Evolutionary conservation across 2,113 vertebrate species (phyloP).

Genomic region (Lamprotornis superbus): DNA sequence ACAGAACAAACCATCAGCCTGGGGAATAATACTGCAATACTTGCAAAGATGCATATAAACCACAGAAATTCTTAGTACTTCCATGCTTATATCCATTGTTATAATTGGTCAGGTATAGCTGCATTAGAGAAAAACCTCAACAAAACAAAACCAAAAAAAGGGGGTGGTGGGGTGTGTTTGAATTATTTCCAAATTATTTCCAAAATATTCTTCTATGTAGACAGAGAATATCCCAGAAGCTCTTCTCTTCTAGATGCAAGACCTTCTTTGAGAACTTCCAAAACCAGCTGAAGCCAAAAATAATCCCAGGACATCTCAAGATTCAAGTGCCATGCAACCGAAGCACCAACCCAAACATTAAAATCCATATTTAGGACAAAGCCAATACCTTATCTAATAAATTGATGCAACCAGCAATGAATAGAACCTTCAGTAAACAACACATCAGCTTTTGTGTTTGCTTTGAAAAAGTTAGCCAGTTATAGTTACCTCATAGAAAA

Average conservation of each 20-base stretch:
- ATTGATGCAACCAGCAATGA: not conserved
- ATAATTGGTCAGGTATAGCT: not conserved
- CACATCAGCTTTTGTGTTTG: not conserved
- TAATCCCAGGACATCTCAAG: not conserved
- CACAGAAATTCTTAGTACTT: not conserved
- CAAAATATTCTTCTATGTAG: not conserved
- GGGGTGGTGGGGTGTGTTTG: not conserved
- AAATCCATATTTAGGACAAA: not conserved
- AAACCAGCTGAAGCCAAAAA: not conserved
- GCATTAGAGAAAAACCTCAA: not conserved
- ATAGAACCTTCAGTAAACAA: not conserved
- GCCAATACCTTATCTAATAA: not conserved
- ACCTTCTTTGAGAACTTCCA: not conserved
- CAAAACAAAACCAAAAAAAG: too few species aligned
- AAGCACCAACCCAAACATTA: not conserved
- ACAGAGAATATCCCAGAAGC: not conserved
- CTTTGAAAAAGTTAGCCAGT: not conserved
- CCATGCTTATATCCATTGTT: not conserved
- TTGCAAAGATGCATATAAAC: not conserved
- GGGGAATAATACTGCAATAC: not conserved
- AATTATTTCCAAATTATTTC: not conserved
- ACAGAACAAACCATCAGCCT: not conserved
- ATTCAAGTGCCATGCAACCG: not conserved
- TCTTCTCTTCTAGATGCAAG: not conserved
- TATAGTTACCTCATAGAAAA: not conserved